Base-by-base conservation (phyloP, 2,797 vertebrate species). In the Propithecus deckenii region DNA sequence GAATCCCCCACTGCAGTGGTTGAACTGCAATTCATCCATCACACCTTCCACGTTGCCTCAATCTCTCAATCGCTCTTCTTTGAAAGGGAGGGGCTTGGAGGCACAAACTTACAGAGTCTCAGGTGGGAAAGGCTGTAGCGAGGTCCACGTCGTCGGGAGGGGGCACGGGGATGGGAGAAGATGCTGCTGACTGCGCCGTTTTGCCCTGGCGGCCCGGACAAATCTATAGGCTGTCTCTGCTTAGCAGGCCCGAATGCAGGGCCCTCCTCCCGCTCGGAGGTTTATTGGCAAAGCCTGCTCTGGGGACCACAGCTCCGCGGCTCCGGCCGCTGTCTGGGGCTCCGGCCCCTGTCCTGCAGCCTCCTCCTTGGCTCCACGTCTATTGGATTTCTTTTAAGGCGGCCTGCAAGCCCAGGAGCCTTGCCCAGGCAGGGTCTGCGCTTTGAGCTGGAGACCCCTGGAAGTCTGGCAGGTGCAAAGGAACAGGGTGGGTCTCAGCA, bases 141-240 rank as follows among this genome's bases (percentile, higher is more conserved):
- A 55, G 35, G 46, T 15, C 17, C 13, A 1, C 7, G 2, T 0
- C 7, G 2, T 0, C 0, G 1, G 61, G 71, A 32, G 7, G 2
- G 12, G 32, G 23, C 0, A 1, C 22, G 11, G 7, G 48, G 1
- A 7, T 7, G 30, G 18, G 32, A 18, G 35, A 25, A 30, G 23
- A 25, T 11, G 3, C 72, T 2, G 18, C 18, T 3, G 69, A 71
- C 11, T 17, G 46, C 13, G 12, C 48, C 30, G 4, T 5, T 7
- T 4, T 4, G 14, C 41, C 74, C 72, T 7, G 18, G 12, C 0
- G 8, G 22, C 25, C 8, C 13, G 1, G 4, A 75, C 12, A 46
- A 15, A 74, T 43, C 78, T 28, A 23, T 25, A 72, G 43, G 71
- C 71, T 43, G 25, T 41, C 89, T 65, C 32, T 18, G n/a, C 63